Base-by-base conservation (phyloP, 2,113 vertebrate species). In the Sylvilagus bachmani region DNA sequence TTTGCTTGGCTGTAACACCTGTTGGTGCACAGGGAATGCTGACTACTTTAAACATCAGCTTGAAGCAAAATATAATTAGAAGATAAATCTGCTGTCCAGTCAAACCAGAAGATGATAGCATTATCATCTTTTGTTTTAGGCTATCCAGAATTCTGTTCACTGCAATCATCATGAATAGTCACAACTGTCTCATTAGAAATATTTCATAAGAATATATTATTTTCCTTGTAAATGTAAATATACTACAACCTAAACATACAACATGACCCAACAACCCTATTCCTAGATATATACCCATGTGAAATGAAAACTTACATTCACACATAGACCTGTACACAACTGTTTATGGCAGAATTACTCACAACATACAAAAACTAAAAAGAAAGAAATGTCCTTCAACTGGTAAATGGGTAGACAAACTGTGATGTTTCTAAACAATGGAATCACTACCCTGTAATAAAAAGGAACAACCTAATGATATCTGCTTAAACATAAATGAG, bases 41-140 rank as follows among this genome's bases (percentile, higher is more conserved):
- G 67, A 91, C 93, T 55, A 61, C 91, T 94, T 79, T 80, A 94
- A 93, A 93, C 70, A 89, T 86, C 75, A 81, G 53, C 86, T 95
- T 75, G 16, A 70, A 93, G 74, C 9, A 82, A 94, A 94, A 92
- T 90, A 55, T 85, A 94, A 93, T 93, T 90, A 84, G 73, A 93
- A 96, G 77, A 91, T 80, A 89, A 90, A 95, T 95, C 84, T 91
- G 10, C 55, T 84, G 21, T 38, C 80, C 88, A 74, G 27, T 79
- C 22, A 24, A 90, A 88, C 17, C 27, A 88, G 85, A 87, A 4
- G 29, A 80, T 53, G 75, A 79, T 12, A 78, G 49, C 36, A 36
- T 73, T n/a, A 66, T 55, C 51, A 27, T 62, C 31, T 61, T 38
- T 44, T 96, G 19, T 78, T 87, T 82, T n/a, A 36, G 27, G 62